phyloP scores from a whole-genome alignment of 30 jellyfish, hydroid and myxozoan species.

The Aurelia sp. region DNA sequence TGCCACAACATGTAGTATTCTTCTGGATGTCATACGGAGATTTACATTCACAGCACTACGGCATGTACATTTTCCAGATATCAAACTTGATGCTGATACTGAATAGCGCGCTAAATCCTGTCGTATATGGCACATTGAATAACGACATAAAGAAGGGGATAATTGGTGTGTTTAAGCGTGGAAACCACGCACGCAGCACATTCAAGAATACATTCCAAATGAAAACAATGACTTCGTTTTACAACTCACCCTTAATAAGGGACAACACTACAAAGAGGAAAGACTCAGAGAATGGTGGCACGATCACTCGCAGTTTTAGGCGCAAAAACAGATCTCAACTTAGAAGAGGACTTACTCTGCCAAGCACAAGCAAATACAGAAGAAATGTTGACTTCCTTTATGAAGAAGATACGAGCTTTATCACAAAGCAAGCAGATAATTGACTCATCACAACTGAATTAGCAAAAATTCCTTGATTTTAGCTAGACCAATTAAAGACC shows the following conservation, averaged over 20 bases:
- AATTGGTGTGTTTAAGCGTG: conserved; percentile 24
- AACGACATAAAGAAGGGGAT: conserved; percentile 85
- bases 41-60: conserved; percentile 36
- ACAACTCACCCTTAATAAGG: conserved; percentile 34
- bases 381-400: no score
- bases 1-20: conserved; percentile 91
- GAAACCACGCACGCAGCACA: conserved; percentile 8
- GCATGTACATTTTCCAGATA: conserved; percentile 55
- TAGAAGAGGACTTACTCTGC: no score
- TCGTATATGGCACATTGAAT: conserved; percentile 85
- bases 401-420: background rate
- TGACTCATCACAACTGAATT: no score
- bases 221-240: conserved; percentile 40
- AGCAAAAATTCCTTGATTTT: no score
- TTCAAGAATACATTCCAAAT: conserved; percentile 24
- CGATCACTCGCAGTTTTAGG: no score
- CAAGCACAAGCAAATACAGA: no score
- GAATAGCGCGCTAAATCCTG: conserved; percentile 87
- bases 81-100: conserved; percentile 75
- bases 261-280: background rate
- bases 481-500: no score
- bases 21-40: conserved; percentile 77
- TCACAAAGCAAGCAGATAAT: no score
- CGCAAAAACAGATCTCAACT: no score
- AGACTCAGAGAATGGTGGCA: no score